These are phyloP conservation scores for Tribolium freemani DNA, from an alignment of 2,888 invertebrate species.

Conservation along the genomic window DNA sequence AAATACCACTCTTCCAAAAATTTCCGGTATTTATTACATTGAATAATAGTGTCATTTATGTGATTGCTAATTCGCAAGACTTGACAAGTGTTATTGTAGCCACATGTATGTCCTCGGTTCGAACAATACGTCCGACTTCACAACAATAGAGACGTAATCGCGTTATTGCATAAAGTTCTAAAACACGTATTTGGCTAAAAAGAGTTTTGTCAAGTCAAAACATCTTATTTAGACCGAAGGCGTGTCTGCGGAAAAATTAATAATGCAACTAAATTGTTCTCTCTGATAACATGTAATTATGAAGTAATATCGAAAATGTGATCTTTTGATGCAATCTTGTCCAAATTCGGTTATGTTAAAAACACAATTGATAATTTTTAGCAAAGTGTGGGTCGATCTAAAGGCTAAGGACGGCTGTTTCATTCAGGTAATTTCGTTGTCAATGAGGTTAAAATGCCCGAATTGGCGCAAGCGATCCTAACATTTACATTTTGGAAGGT, in stretches of 20 bases:
- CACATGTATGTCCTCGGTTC: slow-evolving; percentile 42
- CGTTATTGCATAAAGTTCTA: slow-evolving; percentile 27
- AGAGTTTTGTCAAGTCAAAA: slow-evolving; percentile 1
- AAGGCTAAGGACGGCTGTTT: slow-evolving; percentile 11
- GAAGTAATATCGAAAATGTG: neutral
- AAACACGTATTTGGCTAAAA: slow-evolving; percentile 20
- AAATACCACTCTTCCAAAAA: slow-evolving; percentile 9
- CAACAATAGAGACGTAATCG: slow-evolving; percentile 42
- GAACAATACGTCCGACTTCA: slow-evolving; percentile 48
- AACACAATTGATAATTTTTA: neutral
- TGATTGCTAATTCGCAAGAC: slow-evolving; percentile 29
- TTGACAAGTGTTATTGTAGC: slow-evolving; percentile 26
- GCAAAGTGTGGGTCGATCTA: slow-evolving; percentile 4
- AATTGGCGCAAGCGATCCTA: slow-evolving; percentile 5
- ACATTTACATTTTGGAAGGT: slow-evolving; percentile 28
- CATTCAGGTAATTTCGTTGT: slow-evolving; percentile 10
- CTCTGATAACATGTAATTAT: neutral
- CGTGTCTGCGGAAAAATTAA: neutral
- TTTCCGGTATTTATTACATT: slow-evolving; percentile 12
- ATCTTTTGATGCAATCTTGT: neutral
- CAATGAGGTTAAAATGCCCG: neutral
- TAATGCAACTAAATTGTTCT: neutral
- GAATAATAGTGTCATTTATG: neutral
- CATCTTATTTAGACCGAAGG: neutral
- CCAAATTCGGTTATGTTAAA: slow-evolving; percentile 10